Percentiles rank a stretch among this genome's conserved stretches.
Evolutionary conservation across 1,140 invertebrate genomes (phyloP).

Genomic region (Delia radicum): DNA sequence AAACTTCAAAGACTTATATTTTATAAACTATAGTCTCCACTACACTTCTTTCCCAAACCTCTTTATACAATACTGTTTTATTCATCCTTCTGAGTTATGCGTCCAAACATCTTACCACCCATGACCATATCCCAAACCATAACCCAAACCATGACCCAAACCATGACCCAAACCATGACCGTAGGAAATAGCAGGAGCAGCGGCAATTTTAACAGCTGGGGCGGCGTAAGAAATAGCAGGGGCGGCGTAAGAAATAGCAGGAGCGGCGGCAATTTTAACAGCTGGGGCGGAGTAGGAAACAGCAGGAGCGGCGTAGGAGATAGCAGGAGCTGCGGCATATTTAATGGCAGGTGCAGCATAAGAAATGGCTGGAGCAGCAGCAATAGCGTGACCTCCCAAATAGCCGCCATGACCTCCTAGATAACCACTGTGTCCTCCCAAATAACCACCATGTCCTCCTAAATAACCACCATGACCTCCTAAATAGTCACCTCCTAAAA

Average conservation of each 20-base stretch:
- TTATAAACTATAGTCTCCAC: not conserved
- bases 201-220: conserved; percentile 30
- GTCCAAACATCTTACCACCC: conserved; percentile 41
- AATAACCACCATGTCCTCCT: conserved; percentile 35
- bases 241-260: conserved; percentile 28
- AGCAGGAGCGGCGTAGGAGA: conserved; percentile 36
- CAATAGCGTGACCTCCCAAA: conserved; percentile 32
- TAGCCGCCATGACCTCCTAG: conserved; percentile 26
- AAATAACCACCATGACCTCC: conserved; percentile 27
- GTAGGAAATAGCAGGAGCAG: not conserved
- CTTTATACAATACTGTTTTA: not conserved
- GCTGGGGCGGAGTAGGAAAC: conserved; percentile 35
- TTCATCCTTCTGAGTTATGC: not conserved
- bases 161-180: conserved; percentile 26
- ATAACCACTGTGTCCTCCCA: conserved; percentile 33
- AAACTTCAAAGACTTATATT: not conserved
- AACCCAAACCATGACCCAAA: conserved; percentile 27
- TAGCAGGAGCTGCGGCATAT: conserved; percentile 33
- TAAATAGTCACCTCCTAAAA: conserved; percentile 32
- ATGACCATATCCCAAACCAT: conserved; percentile 36
- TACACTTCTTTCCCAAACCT: not conserved
- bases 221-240: conserved; percentile 24
- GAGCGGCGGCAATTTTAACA: conserved; percentile 34
- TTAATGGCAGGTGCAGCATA: conserved; percentile 30
- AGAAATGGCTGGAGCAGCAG: conserved; percentile 37